Evolutionary conservation across 2,113 vertebrate genomes (phyloP).

Genomic region (Odocoileus virginianus): DNA sequence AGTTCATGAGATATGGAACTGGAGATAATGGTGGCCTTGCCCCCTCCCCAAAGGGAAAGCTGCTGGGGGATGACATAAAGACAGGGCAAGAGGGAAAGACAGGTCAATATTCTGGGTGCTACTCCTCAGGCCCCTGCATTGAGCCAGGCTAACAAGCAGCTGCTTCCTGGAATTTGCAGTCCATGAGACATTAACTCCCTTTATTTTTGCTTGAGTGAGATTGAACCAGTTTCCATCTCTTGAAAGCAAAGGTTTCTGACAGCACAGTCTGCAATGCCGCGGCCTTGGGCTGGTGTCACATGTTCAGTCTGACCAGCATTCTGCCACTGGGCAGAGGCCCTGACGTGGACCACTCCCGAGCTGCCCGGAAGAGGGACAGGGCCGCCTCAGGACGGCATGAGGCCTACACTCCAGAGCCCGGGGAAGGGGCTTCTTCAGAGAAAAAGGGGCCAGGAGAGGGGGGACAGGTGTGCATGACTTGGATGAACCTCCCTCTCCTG

Average conservation of each 20-base stretch:
- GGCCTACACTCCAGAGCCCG: not conserved
- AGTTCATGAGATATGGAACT: not conserved
- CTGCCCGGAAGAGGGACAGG: not conserved
- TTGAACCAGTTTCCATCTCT: not conserved
- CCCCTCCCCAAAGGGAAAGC: not conserved
- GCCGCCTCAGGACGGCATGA: not conserved
- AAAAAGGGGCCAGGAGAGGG: not conserved
- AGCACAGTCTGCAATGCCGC: not conserved
- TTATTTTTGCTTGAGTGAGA: not conserved
- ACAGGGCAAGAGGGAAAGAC: not conserved
- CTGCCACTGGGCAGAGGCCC: not conserved
- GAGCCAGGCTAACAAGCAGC: not conserved
- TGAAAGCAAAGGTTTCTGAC: not conserved
- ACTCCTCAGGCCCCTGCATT: not conserved
- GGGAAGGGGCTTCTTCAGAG: not conserved
- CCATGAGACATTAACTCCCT: not conserved
- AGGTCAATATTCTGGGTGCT: not conserved
- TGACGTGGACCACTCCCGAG: not conserved
- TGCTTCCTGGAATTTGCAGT: not conserved
- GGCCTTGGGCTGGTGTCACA: not conserved
- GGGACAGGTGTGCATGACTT: not conserved
- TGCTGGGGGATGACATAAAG: not conserved
- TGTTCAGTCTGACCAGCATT: not conserved
- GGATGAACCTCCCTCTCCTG: not conserved
- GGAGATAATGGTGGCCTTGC: not conserved